Percentiles rank a stretch among this genome's conserved stretches.
phyloP scores from a whole-genome alignment of 2,888 invertebrate genomes.

The Pinctada fucata region DNA sequence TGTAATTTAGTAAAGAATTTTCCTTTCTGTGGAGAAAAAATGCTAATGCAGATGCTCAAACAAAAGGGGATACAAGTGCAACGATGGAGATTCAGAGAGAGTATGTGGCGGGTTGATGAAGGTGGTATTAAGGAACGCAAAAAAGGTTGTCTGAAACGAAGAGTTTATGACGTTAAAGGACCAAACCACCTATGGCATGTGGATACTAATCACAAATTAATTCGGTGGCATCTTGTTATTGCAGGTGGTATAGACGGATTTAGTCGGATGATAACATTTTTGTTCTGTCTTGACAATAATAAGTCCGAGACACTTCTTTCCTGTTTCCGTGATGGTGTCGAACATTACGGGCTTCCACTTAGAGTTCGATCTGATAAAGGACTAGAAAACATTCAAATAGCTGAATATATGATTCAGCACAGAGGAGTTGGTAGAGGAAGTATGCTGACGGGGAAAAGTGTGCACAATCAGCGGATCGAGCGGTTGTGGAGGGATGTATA shows the following conservation, averaged over 20 bases:
- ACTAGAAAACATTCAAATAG: slow-evolving; percentile 36
- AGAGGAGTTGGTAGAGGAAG: slow-evolving; percentile 23
- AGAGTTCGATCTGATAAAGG: slow-evolving; percentile 42
- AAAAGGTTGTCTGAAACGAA: slow-evolving; percentile 13
- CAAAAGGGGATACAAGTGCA: slow-evolving; percentile 25
- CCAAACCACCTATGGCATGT: slow-evolving; percentile 42
- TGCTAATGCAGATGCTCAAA: slow-evolving; percentile 28
- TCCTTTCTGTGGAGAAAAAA: slow-evolving; percentile 28
- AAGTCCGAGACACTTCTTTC: slow-evolving; percentile 31
- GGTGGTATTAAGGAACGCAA: slow-evolving; percentile 26
- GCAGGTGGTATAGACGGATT: slow-evolving; percentile 37
- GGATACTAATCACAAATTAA: slow-evolving; percentile 42
- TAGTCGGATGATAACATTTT: slow-evolving; percentile 32
- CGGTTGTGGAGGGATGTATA: slow-evolving; percentile 46
- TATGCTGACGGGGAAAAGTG: slow-evolving; percentile 33
- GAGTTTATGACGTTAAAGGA: slow-evolving; percentile 27
- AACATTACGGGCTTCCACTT: slow-evolving; percentile 30
- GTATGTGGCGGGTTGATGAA: slow-evolving; percentile 27
- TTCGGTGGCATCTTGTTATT: slow-evolving; percentile 36
- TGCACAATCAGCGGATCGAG: slow-evolving; percentile 40
- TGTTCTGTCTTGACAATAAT: slow-evolving; percentile 37
- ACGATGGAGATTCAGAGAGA: slow-evolving; percentile 30
- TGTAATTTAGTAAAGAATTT: slow-evolving; percentile 13
- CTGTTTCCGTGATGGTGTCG: slow-evolving; percentile 27
- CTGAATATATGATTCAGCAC: slow-evolving; percentile 28